Base-by-base conservation (phyloP, 2,797 vertebrate species). In the Micropoecilia bifurca region DNA sequence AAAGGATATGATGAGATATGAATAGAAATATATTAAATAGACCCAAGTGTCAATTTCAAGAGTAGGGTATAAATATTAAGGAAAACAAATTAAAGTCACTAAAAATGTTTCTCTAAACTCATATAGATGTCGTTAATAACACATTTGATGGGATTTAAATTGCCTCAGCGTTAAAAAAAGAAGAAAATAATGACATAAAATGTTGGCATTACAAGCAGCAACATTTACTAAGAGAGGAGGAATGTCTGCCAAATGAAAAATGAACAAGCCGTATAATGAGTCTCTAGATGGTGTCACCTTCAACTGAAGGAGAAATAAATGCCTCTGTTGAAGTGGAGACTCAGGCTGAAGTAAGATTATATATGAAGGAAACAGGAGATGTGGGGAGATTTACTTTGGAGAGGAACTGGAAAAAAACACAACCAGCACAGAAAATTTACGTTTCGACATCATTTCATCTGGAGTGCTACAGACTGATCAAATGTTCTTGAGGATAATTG, bases 81-180 rank as follows among this genome's bases (percentile, higher is more conserved):
- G 30, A 73, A 78, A 72, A 73, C 20, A 71, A 78, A 59, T 59
- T 6, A 16, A 59, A 59, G 12, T n/a, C 18, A 33, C 6, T 45
- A 2, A 59, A 25, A 3, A 6, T 71, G 36, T n/a, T 39, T 72
- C 41, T 59, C 68, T 45, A 45, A 59, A 20, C 39, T 8, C 2
- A 61, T 43, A 48, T 16, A 61, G 71, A 47, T 45, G 18, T 47
- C 36, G 20, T n/a, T 20, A 59, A 36, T 12, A 33, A 25, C 69
- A 72, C 53, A 72, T 50, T 36, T 78, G 68, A 55, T 18, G 12
- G 2, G 16, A 36, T 66, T 39, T 66, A 39, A 39, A 22, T 43
- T 2, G 12, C 9, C 22, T 43, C 22, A 41, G 25, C 25, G 22
- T 2, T 12, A n/a, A n/a, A 69, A 43, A 69, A 14, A 6, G 18